These are phyloP conservation scores for Chloebia gouldiae DNA, from an alignment of 2,113 vertebrate species.

Conservation along the genomic window DNA sequence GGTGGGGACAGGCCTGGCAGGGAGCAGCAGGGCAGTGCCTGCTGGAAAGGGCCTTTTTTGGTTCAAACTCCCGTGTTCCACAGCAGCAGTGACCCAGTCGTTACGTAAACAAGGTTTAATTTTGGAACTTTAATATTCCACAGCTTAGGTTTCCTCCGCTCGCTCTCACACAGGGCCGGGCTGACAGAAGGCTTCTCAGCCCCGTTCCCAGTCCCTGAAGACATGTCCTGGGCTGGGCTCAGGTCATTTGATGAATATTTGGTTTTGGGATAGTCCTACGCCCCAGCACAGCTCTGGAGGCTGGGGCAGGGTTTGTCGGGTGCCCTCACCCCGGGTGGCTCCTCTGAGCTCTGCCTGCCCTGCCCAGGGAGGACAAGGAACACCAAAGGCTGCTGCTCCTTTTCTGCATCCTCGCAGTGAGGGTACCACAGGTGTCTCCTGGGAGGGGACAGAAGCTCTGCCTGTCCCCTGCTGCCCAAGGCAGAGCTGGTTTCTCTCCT, in stretches of 20 bases:
- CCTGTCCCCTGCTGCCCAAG: not conserved
- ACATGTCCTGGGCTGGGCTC: rapidly evolving
- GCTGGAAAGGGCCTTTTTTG: not conserved
- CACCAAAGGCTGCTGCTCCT: too few species aligned
- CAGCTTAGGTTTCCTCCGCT: not conserved
- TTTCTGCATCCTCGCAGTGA: rapidly evolving
- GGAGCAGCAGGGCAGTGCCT: not conserved
- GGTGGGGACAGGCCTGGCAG: not conserved
- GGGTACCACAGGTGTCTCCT: not conserved
- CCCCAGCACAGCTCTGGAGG: rapidly evolving
- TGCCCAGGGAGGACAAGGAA: not conserved
- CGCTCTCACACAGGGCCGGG: not conserved
- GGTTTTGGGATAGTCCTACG: rapidly evolving
- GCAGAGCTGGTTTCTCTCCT: not conserved
- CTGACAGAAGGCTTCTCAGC: not conserved
- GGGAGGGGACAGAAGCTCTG: not conserved
- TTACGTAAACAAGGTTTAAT: not conserved
- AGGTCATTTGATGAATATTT: rapidly evolving
- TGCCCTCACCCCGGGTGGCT: rapidly evolving
- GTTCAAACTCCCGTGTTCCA: not conserved
- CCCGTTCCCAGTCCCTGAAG: rapidly evolving
- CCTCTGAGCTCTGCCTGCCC: not conserved
- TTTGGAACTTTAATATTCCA: conserved; percentile 14
- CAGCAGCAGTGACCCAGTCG: not conserved
- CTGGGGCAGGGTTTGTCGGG: rapidly evolving